Evolutionary conservation across 2,797 vertebrate species (phyloP).

Genomic region (Sebastes matsubarae): DNA sequence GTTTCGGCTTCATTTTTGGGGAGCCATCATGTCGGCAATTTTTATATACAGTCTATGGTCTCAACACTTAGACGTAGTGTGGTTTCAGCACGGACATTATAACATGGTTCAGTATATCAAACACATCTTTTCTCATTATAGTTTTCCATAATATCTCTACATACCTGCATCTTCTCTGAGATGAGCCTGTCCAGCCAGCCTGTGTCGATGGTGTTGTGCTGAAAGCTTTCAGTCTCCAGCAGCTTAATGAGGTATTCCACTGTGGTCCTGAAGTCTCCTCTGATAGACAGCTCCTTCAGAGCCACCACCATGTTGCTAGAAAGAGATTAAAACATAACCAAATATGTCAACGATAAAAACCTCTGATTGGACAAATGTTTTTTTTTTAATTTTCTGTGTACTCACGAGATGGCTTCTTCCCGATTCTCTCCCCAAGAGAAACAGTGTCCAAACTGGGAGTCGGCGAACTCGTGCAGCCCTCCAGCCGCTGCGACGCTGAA

Average conservation of each 20-base stretch:
- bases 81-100: background rate
- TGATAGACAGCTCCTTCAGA: slow-evolving; percentile 96
- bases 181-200: slow-evolving; percentile 98
- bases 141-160: background rate
- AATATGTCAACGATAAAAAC: background rate
- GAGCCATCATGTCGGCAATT: too few relatives aligned
- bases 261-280: slow-evolving; percentile 98
- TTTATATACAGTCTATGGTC: too few relatives aligned
- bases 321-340: slow-evolving; percentile 26
- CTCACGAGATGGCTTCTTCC: slow-evolving; percentile 99
- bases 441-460: slow-evolving; percentile 98
- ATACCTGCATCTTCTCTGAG: slow-evolving; percentile 98
- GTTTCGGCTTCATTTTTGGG: too few relatives aligned
- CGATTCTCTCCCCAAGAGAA: slow-evolving; percentile 99
- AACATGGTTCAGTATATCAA: background rate
- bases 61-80: background rate
- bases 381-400: slow-evolving; percentile 26
- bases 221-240: slow-evolving; percentile 97
- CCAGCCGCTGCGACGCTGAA: slow-evolving; percentile 99
- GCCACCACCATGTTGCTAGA: slow-evolving; percentile 98
- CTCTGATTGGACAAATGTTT: background rate
- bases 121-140: background rate
- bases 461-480: slow-evolving; percentile 97
- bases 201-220: slow-evolving; percentile 95
- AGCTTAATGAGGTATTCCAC: slow-evolving; percentile 98